Evolutionary conservation across 2,888 invertebrate genomes (phyloP).

Genomic region (Ellobium chinense): DNA sequence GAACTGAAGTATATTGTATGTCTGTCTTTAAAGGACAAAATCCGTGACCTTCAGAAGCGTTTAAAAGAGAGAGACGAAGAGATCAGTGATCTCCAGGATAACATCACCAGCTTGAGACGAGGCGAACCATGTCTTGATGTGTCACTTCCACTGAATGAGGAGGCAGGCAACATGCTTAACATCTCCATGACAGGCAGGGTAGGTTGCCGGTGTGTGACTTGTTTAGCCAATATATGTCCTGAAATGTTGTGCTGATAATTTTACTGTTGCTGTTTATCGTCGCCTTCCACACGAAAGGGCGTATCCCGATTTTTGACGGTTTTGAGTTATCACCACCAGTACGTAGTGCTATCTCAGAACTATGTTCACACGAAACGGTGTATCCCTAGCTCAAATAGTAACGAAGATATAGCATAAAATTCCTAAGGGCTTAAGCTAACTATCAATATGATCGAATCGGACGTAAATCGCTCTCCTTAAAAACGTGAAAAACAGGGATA

Average conservation of each 20-base stretch:
- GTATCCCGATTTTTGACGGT: no score
- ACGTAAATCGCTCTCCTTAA: no score
- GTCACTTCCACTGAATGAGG: slow-evolving; percentile 53
- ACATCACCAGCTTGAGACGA: slow-evolving; percentile 52
- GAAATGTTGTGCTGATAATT: not conserved
- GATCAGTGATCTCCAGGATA: slow-evolving; percentile 73
- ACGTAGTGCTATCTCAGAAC: no score
- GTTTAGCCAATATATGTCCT: not conserved
- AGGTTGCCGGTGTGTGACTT: not conserved
- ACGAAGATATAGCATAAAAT: no score
- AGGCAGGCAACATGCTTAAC: slow-evolving; percentile 34
- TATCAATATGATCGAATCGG: no score
- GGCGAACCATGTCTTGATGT: slow-evolving; percentile 55
- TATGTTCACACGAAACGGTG: no score
- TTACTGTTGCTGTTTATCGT: not conserved
- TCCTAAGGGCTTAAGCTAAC: no score
- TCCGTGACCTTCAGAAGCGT: slow-evolving; percentile 40
- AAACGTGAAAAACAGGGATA: no score
- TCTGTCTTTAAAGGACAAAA: slow-evolving; percentile 8
- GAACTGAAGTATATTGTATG: no score
- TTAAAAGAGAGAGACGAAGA: slow-evolving; percentile 57
- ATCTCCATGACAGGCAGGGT: slow-evolving; percentile 47
- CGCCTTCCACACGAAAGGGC: no score
- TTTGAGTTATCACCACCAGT: no score
- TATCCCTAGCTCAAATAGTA: no score